A percentile compares a stretch with the other conserved stretches of the same genome.
Evolutionary conservation across 2,113 vertebrate genomes (phyloP).

Genomic region (Nesoenas mayeri): DNA sequence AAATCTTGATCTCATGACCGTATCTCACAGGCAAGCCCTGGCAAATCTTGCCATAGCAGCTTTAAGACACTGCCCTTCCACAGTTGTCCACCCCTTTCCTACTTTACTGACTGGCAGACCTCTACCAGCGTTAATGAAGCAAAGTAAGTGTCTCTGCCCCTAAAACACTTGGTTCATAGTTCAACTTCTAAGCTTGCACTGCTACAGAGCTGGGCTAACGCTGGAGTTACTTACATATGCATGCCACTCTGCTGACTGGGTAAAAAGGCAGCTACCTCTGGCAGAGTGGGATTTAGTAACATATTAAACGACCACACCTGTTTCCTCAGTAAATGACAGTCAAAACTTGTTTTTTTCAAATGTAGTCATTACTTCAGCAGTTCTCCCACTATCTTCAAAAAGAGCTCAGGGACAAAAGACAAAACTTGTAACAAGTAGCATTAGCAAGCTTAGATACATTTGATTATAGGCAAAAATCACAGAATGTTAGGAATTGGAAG

Average conservation of each 20-base stretch:
- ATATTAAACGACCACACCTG: constrained; percentile 52
- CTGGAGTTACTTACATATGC: not conserved
- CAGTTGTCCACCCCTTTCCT: not conserved
- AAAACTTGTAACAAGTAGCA: not conserved
- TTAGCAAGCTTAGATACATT: not conserved
- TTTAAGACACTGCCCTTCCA: not conserved
- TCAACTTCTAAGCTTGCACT: not conserved
- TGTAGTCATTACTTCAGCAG: not conserved
- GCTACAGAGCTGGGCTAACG: not conserved
- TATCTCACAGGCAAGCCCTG: not conserved
- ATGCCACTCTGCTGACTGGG: not conserved
- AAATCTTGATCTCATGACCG: not conserved
- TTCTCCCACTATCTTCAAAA: not conserved
- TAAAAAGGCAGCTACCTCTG: constrained; percentile 18
- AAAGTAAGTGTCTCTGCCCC: not conserved
- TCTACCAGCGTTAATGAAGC: not conserved
- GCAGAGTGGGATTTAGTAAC: constrained; percentile 26
- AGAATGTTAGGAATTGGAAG: too few species aligned
- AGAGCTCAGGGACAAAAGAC: not conserved
- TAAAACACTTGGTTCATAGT: not conserved
- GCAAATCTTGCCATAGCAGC: not conserved
- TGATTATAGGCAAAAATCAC: not conserved
- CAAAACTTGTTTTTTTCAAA: not conserved
- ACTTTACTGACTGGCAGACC: not conserved
- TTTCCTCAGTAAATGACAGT: not conserved